These are phyloP conservation scores for Polymixis flavicincta DNA, from an alignment of 2,888 invertebrate species.

Conservation along the genomic window DNA sequence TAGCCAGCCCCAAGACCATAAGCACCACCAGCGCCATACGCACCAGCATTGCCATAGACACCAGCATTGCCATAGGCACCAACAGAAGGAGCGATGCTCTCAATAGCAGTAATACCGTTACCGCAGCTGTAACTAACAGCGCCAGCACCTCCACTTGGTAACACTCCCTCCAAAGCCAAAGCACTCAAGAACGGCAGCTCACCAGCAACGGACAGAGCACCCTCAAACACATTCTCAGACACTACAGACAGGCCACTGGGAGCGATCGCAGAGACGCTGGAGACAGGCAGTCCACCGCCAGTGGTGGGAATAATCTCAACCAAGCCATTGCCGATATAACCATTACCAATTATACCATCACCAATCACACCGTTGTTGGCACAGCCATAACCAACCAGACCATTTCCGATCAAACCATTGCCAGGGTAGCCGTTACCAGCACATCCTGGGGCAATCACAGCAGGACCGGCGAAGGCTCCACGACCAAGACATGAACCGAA, in stretches of 20 bases:
- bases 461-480: not conserved
- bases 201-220: slow-evolving; percentile 51
- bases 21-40: slow-evolving; percentile 19
- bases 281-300: slow-evolving; percentile 53
- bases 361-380: too few relatives aligned
- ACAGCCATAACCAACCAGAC: not conserved
- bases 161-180: slow-evolving; percentile 47
- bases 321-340: slow-evolving; percentile 51
- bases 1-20: slow-evolving; percentile 10
- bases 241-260: slow-evolving; percentile 54
- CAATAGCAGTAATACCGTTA: slow-evolving; percentile 29
- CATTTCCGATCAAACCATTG: slow-evolving; percentile 9
- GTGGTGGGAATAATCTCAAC: slow-evolving; percentile 50
- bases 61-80: not conserved
- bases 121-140: slow-evolving; percentile 52
- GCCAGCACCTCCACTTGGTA: slow-evolving; percentile 53
- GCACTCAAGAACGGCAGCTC: slow-evolving; percentile 25
- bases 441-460: not conserved
- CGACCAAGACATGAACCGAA: slow-evolving; percentile 8
- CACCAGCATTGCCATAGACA: slow-evolving; percentile 7
- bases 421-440: not conserved
- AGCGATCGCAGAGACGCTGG: slow-evolving; percentile 43
- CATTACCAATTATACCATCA: slow-evolving; percentile 16
- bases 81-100: slow-evolving; percentile 1
- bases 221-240: slow-evolving; percentile 61